phyloP scores from a whole-genome alignment of 1,140 invertebrate genomes.

The Lucilia sericata region DNA sequence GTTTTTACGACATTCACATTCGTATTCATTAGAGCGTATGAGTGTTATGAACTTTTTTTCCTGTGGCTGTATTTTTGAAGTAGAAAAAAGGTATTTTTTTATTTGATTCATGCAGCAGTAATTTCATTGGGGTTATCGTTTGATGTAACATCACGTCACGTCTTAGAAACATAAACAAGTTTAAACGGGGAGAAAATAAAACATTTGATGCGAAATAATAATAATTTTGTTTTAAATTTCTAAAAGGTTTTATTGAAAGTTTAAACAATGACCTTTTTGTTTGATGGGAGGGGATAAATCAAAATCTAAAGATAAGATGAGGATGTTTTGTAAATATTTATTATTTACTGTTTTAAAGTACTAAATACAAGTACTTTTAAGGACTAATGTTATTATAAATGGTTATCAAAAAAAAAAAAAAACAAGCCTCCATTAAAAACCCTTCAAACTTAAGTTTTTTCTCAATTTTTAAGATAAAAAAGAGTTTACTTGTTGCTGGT shows the following conservation, averaged over 20 bases:
- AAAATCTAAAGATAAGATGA: neutral
- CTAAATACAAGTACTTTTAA: too few species aligned
- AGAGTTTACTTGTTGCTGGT: too few species aligned
- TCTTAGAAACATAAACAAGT: constrained; percentile 11
- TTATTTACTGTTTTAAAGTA: neutral
- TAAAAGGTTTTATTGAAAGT: too few species aligned
- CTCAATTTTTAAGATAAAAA: too few species aligned
- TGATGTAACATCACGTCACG: neutral
- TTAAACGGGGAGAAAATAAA: constrained; percentile 11
- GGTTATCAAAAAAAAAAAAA: too few species aligned
- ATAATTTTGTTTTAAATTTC: too few species aligned
- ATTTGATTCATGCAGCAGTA: neutral
- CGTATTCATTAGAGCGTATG: constrained; percentile 9
- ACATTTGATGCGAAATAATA: neutral
- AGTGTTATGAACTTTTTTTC: constrained; percentile 6
- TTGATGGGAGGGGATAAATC: neutral
- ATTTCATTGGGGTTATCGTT: neutral
- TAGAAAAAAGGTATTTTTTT: neutral
- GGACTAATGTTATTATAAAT: too few species aligned
- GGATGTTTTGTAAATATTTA: neutral
- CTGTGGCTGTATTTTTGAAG: neutral
- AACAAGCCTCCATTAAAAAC: too few species aligned
- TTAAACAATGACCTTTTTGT: neutral
- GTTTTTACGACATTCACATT: neutral
- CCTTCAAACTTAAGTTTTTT: too few species aligned